Evolutionary conservation across 2,113 vertebrate species (phyloP).

Genomic region (Oreochromis spilurus): DNA sequence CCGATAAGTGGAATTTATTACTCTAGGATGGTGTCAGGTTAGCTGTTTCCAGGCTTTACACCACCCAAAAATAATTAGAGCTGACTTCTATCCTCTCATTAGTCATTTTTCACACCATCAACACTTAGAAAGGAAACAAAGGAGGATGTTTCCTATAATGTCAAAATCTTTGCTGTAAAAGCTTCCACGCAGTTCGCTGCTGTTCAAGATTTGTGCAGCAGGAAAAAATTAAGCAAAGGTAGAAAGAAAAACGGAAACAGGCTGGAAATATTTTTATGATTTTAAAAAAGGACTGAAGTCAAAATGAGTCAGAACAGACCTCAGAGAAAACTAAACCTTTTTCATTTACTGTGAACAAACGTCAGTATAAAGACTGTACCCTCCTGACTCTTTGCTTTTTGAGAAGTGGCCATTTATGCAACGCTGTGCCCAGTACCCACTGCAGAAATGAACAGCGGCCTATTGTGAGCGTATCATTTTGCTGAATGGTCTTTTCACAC

Average conservation of each 20-base stretch:
- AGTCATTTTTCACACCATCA: neutral
- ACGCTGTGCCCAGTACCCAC: neutral
- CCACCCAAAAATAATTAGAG: neutral
- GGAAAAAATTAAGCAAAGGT: neutral
- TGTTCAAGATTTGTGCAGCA: fast-evolving
- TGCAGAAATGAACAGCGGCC: neutral
- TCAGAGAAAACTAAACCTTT: neutral
- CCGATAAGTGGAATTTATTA: neutral
- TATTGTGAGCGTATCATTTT: conserved; percentile 30
- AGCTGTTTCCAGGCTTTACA: neutral
- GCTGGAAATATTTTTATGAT: neutral
- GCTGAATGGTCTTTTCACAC: conserved; percentile 3
- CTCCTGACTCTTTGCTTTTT: neutral
- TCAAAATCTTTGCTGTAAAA: neutral
- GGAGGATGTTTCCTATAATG: neutral
- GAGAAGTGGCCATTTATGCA: neutral
- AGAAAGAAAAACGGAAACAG: neutral
- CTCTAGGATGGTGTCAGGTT: neutral
- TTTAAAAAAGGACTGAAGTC: neutral
- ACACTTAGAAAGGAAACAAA: neutral
- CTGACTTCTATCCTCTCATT: neutral
- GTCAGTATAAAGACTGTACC: neutral
- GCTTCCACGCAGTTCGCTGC: neutral
- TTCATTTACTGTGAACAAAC: neutral
- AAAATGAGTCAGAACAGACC: neutral